Evolutionary conservation across 2,888 invertebrate species (phyloP).

Genomic region (Scaptodrosophila latifasciaeformis): DNA sequence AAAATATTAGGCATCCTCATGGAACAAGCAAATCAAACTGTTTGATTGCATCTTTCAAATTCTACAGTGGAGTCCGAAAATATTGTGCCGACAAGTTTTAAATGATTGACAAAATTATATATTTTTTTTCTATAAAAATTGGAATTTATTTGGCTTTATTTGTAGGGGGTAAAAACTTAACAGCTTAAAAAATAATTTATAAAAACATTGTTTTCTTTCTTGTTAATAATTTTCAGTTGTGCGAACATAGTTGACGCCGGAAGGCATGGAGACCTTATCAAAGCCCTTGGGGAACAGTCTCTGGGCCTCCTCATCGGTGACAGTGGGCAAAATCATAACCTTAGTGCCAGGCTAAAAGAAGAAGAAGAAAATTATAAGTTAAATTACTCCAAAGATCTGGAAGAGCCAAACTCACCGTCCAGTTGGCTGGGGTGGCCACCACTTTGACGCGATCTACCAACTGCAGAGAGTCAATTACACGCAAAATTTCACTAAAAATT

Average conservation of each 20-base stretch:
- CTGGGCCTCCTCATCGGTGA: conserved; percentile 80
- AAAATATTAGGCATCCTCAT: too few species aligned
- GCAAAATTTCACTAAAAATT: conserved; percentile 87
- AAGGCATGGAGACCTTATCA: conserved; percentile 83
- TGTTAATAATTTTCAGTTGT: conserved; percentile 81
- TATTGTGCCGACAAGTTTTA: too few species aligned
- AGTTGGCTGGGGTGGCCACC: conserved; percentile 90
- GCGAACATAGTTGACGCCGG: conserved; percentile 84
- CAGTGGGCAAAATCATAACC: conserved; percentile 86
- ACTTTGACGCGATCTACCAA: conserved; percentile 82
- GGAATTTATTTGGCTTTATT: neutral
- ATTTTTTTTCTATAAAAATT: neutral
- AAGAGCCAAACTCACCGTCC: conserved; percentile 87
- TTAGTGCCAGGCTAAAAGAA: conserved; percentile 80
- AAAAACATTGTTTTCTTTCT: too few species aligned
- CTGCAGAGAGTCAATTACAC: conserved; percentile 89
- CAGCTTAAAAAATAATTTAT: neutral
- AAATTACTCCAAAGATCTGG: neutral
- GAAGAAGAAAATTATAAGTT: neutral
- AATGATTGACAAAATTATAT: neutral
- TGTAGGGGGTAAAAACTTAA: neutral
- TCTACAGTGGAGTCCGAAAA: too few species aligned
- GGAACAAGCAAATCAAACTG: too few species aligned
- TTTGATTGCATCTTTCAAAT: too few species aligned
- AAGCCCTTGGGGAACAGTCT: conserved; percentile 83